Evolutionary conservation across 2,888 invertebrate species (phyloP).

Genomic region (Mythimna lalbum): DNA sequence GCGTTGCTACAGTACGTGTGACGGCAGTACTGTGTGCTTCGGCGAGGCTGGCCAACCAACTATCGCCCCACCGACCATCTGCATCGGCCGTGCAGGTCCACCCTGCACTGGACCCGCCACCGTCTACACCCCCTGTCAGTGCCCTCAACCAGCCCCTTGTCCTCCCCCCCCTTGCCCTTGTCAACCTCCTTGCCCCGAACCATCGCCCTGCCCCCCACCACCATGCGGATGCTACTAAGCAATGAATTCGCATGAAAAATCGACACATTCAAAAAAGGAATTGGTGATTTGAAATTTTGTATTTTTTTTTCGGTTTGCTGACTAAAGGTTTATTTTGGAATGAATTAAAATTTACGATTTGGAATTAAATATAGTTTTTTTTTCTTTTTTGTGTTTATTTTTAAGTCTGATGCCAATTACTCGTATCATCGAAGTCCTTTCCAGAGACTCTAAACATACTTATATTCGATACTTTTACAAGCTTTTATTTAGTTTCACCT

Average conservation of each 20-base stretch:
- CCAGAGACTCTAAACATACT: too few relatives aligned
- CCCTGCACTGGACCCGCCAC: constrained; percentile 75
- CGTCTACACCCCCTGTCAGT: constrained; percentile 71
- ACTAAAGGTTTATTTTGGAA: constrained; percentile 22
- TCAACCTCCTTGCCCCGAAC: constrained; percentile 40
- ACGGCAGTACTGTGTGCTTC: constrained; percentile 77
- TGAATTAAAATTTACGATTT: constrained; percentile 55
- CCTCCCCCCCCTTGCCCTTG: constrained; percentile 41
- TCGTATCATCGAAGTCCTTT: too few relatives aligned
- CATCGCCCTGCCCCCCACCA: constrained; percentile 16
- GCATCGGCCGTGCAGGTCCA: constrained; percentile 62
- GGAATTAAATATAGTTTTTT: constrained; percentile 51
- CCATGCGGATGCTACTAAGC: constrained; percentile 38
- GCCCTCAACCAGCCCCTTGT: constrained; percentile 43
- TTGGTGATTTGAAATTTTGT: constrained; percentile 18
- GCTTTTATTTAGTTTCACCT: too few relatives aligned
- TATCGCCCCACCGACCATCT: constrained; percentile 72
- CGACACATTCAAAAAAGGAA: neutral
- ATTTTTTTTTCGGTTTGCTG: constrained; percentile 5
- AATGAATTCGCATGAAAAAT: neutral
- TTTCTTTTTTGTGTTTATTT: constrained; percentile 17
- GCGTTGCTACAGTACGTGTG: constrained; percentile 73
- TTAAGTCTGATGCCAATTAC: too few relatives aligned
- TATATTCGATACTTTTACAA: too few relatives aligned
- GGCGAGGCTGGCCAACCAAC: constrained; percentile 69